These are phyloP conservation scores for Glaucomys volans DNA, from an alignment of 2,113 vertebrate species.

Conservation along the genomic window DNA sequence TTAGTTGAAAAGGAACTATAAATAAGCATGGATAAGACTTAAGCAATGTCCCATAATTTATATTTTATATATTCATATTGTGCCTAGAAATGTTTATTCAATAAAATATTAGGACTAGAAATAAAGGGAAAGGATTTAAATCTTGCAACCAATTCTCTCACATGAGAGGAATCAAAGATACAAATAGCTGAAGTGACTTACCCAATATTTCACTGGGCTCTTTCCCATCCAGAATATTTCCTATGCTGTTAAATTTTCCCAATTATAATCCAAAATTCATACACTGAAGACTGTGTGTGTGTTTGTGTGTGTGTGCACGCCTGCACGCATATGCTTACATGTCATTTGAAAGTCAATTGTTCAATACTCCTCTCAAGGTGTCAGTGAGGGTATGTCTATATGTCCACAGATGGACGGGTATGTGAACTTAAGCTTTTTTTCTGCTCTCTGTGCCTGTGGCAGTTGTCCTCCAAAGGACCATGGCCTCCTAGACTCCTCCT, in stretches of 20 bases:
- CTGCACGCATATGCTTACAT: neutral
- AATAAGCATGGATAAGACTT: neutral
- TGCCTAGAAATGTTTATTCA: neutral
- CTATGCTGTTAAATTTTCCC: neutral
- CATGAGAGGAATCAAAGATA: neutral
- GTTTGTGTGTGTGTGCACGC: neutral
- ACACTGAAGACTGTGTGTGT: neutral
- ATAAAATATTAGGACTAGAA: neutral
- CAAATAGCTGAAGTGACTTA: neutral
- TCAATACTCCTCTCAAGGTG: neutral
- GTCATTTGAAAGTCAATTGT: constrained; percentile 10
- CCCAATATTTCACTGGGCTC: neutral
- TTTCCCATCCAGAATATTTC: neutral
- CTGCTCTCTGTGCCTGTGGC: neutral
- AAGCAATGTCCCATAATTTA: neutral
- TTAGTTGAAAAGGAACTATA: neutral
- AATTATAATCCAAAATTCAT: neutral
- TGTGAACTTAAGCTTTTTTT: neutral
- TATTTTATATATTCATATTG: neutral
- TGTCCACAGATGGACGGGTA: neutral
- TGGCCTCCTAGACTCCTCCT: neutral
- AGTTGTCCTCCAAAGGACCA: neutral
- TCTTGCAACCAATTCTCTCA: neutral
- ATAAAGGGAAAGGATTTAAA: neutral
- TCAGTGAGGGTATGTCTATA: no score